Evolutionary conservation across 1,140 invertebrate genomes (phyloP), one percentile per base, ranked within the genome.

Genomic region (Myzus persicae): DNA sequence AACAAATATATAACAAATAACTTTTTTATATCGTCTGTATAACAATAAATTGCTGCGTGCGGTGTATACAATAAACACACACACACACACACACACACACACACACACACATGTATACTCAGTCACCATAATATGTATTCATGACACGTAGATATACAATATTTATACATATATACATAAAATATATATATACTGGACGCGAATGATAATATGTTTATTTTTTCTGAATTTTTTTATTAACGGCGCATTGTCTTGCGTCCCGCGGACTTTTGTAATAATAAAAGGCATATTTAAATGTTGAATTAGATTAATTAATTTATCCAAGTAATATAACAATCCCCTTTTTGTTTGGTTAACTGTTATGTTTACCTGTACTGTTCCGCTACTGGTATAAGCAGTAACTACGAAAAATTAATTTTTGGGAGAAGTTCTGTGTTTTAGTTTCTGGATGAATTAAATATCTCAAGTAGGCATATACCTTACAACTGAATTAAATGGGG

Each of bases 171-270:
- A 38, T 82, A 82, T n/a, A 11, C n/a, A 67, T 46, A 46, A 1
- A 24, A 44, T 44, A 44, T 20, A 82, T 22, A 44, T 44, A 44
- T 20, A 82, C 36, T 84, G 22, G 1, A 40, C 24, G 11, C 24
- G 11, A 46, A 26, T 24, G n/a, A 87, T 38, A 38, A 48, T n/a
- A 88, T 89, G 46, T 51, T 89, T 89, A 38, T 89, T 89, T 48
- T 89, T 51, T 89, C 4, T n/a, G 46, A 89, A 89, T 89, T 24
- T n/a, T 89, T 38, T 46, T 89, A 36, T 89, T 51, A 89, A 51
- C 87, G 46, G 46, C n/a, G 46, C 87, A 38, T 89, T 89, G 87
- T 89, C n/a, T 51, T 51, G 46, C 38, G 1, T 38, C 36, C 46
- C n/a, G n/a, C 0, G 36, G n/a, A 51, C 46, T 24, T 42, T 26